phyloP scores from a whole-genome alignment of 2,888 invertebrate genomes.

The Pyrocoelia pectoralis region DNA sequence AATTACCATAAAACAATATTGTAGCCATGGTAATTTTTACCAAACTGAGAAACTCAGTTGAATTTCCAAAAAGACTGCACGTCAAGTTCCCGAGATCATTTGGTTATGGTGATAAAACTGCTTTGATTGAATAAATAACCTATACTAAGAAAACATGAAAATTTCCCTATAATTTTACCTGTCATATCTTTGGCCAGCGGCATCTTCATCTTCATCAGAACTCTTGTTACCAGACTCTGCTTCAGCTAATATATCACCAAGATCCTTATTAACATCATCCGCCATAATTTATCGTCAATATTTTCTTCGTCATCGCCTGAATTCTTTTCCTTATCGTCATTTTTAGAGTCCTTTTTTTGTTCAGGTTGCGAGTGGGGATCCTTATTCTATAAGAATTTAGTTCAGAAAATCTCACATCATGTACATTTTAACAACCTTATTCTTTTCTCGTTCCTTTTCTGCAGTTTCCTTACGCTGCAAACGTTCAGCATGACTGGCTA shows the following conservation, averaged over 20 bases:
- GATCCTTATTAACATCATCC: constrained; percentile 78
- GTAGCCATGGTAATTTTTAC: too few species aligned
- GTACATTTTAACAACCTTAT: constrained; percentile 53
- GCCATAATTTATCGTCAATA: constrained; percentile 78
- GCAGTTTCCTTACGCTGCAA: constrained; percentile 68
- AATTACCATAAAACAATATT: too few species aligned
- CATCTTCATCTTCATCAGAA: constrained; percentile 75
- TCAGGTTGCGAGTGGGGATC: constrained; percentile 30
- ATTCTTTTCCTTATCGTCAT: constrained; percentile 40
- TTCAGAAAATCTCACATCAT: too few species aligned
- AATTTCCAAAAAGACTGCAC: too few species aligned
- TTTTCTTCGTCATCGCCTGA: constrained; percentile 57
- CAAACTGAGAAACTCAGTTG: too few species aligned
- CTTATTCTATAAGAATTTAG: neutral
- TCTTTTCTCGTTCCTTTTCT: constrained; percentile 61
- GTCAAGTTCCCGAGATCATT: too few species aligned
- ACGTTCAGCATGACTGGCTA: constrained; percentile 75
- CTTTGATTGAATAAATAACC: too few species aligned
- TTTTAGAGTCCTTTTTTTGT: constrained; percentile 42
- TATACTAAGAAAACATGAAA: too few species aligned
- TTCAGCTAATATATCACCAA: constrained; percentile 77
- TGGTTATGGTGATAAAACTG: too few species aligned
- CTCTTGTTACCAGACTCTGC: constrained; percentile 66
- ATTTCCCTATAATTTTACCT: constrained; percentile 44
- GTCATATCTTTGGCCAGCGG: constrained; percentile 63